These are phyloP conservation scores for Danio jaintianensis DNA, from an alignment of 2,797 vertebrate species.

Conservation along the genomic window DNA sequence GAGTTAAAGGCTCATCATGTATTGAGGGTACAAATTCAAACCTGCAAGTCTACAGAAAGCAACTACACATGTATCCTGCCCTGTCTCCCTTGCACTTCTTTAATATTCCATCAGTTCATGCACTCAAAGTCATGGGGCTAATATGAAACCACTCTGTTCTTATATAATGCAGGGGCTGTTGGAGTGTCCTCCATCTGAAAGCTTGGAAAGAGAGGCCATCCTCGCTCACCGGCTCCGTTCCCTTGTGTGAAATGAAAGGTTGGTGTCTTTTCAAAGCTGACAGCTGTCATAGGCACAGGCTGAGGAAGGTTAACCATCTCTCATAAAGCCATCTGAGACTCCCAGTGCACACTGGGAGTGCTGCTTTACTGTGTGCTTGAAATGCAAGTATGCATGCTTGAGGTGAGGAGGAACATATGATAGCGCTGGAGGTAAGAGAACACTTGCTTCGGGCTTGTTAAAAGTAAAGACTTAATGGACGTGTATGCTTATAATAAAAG, in stretches of 20 bases:
- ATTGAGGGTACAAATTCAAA: constrained; percentile 23
- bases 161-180: constrained; percentile 60
- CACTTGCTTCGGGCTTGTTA: not conserved
- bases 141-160: constrained; percentile 62
- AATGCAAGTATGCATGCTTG: constrained; percentile 14
- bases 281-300: constrained; percentile 59
- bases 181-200: constrained; percentile 59
- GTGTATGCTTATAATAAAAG: not conserved
- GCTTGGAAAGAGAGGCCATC: constrained; percentile 44
- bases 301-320: constrained; percentile 54
- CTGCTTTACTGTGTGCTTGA: constrained; percentile 28
- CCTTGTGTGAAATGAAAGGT: constrained; percentile 60
- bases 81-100: constrained; percentile 21
- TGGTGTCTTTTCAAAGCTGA: constrained; percentile 58
- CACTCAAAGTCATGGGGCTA: constrained; percentile 57
- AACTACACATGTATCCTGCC: not conserved
- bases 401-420: constrained; percentile 14
- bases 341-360: constrained; percentile 22
- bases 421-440: constrained; percentile 7
- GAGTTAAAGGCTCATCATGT: constrained; percentile 3
- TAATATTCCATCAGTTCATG: constrained; percentile 59
- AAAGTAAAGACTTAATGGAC: not conserved
- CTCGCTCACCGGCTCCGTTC: constrained; percentile 30
- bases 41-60: constrained; percentile 25
- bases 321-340: constrained; percentile 49